phyloP scores from a whole-genome alignment of 1,140 invertebrate species.

The Meloidogyne chitwoodi region DNA sequence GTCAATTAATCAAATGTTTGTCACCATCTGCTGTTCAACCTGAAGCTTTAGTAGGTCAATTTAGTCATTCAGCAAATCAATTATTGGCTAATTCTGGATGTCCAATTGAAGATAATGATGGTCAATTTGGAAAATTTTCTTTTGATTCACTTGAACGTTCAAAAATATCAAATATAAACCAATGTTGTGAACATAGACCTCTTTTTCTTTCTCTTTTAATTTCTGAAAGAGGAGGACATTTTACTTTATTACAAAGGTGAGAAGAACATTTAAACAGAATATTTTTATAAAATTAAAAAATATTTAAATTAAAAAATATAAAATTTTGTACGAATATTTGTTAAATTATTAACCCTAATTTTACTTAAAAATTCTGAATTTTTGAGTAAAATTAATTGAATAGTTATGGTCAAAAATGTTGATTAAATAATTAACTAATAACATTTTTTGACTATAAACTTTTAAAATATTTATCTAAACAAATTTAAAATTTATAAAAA shows the following conservation, averaged over 20 bases:
- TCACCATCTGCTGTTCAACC: slow-evolving; percentile 1
- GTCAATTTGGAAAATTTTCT: slow-evolving; percentile 13
- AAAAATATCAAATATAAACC: neutral
- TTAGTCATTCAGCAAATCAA: slow-evolving; percentile 20
- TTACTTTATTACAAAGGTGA: slow-evolving; percentile 23
- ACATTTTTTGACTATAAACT: too few species aligned
- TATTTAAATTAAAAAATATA: neutral
- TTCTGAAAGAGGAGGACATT: slow-evolving; percentile 22
- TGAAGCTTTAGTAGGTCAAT: neutral
- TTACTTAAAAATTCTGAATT: too few species aligned
- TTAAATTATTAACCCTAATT: too few species aligned
- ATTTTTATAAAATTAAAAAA: too few species aligned
- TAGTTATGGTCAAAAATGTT: too few species aligned
- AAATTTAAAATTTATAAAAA: too few species aligned
- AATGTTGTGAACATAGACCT: neutral
- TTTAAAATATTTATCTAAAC: too few species aligned
- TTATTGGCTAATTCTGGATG: neutral
- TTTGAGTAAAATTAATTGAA: too few species aligned
- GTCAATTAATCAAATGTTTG: neutral
- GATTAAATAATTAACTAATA: too few species aligned
- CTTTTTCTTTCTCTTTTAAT: slow-evolving; percentile 20
- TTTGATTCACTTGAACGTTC: slow-evolving; percentile 21
- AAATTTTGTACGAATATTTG: too few species aligned
- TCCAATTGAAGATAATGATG: neutral
- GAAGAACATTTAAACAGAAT: neutral